Evolutionary conservation across 2,888 invertebrate genomes (phyloP), one percentile per base, ranked within the genome.

Genomic region (Galerucella nymphaeae): DNA sequence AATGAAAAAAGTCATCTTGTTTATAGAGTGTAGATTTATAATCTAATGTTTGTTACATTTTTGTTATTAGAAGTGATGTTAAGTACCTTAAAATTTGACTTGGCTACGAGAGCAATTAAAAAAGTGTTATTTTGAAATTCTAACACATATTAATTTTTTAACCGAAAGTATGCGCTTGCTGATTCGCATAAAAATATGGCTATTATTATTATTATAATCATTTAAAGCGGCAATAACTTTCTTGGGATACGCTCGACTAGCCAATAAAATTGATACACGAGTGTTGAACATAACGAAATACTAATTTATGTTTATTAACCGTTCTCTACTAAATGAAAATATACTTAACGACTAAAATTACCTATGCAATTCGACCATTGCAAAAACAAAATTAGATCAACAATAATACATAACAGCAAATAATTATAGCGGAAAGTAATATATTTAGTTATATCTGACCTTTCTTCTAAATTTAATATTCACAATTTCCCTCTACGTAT

Each of bases 221-320:
- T 30, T 55, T 64, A 69, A 55, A 69, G 23, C 41, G 20, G 53
- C 53, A 69, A 62, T 69, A 63, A 70, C 63, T 70, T 70, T 70
- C 70, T 70, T 63, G 69, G 62, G 63, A 63, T 70, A 63, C 57
- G 70, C 42, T 70, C 70, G 70, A 45, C 55, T 57, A 63, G 63
- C 45, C 57, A 18, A 45, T 57, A 64, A 70, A 70, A 70, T 70
- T 64, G 64, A 63, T 70, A 57, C 63, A 57, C 30, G 55, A 70
- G 30, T 63, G 42, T 63, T 18, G 53, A 61, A 69, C 23, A 62
- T 55, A 69, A 61, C 68, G 68, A 61, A 68, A 61, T 50, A 61
- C 41, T 59, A 68, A 69, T 62, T 55, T 55, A 62, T 53, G 53
- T 41, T n/a, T 53, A 69, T 69, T 69, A 50, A 53, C 18, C 16